phyloP scores from a whole-genome alignment of 2,797 vertebrate genomes.

The Nannoperca australis region DNA sequence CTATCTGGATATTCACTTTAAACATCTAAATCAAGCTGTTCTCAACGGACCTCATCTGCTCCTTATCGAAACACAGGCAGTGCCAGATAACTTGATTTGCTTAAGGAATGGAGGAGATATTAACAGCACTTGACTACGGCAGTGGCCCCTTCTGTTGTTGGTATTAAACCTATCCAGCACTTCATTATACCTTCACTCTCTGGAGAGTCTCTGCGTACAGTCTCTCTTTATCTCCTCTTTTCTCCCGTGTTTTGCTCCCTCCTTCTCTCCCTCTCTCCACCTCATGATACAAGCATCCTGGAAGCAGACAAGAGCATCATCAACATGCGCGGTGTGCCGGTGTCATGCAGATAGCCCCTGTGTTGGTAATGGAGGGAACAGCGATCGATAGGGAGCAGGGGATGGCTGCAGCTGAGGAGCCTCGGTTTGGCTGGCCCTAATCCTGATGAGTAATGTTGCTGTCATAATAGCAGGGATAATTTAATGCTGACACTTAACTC shows the following conservation, averaged over 20 bases:
- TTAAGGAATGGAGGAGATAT: conserved; percentile 85
- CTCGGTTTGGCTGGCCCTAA: conserved; percentile 86
- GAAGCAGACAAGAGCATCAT: conserved; percentile 86
- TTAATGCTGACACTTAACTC: conserved; percentile 94
- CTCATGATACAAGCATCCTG: conserved; percentile 76
- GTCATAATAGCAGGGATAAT: conserved; percentile 97
- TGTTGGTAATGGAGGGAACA: conserved; percentile 88
- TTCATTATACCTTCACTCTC: conserved; percentile 87
- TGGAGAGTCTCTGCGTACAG: conserved; percentile 84
- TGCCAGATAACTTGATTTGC: conserved; percentile 86
- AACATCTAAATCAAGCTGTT: conserved; percentile 86
- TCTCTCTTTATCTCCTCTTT: conserved; percentile 85
- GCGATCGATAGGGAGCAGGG: conserved; percentile 90
- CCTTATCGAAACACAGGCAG: conserved; percentile 84
- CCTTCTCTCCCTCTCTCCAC: conserved; percentile 53
- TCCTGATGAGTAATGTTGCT: conserved; percentile 97
- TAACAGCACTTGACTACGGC: conserved; percentile 82
- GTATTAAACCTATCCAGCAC: conserved; percentile 86
- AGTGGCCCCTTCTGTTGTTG: conserved; percentile 82
- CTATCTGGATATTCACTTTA: conserved; percentile 86
- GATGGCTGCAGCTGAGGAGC: conserved; percentile 85
- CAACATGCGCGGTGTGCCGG: conserved; percentile 89
- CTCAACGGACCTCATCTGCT: conserved; percentile 82
- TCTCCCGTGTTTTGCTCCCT: conserved; percentile 69
- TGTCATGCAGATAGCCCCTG: conserved; percentile 90